Base-by-base conservation (phyloP, 1,140 invertebrate genomes). In the Xylocopa sonorina region DNA sequence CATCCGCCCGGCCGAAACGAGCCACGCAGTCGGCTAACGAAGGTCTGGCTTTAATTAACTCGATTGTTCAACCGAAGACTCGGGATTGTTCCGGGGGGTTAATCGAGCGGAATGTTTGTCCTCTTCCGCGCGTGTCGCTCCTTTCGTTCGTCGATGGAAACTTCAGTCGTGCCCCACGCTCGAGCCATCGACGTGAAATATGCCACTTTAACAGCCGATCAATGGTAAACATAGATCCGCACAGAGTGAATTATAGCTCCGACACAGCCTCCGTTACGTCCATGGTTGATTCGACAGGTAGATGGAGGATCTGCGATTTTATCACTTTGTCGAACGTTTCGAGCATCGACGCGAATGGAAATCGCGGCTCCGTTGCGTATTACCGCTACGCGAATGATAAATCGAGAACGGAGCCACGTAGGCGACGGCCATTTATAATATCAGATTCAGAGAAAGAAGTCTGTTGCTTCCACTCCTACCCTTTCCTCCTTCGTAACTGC, bases 41-140 rank as follows among this genome's bases (percentile, higher is more conserved):
- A 71, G 62, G 32, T 51, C 46, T 53, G 74, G 41, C 66, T 84
- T 83, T 80, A 80, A 84, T 83, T 83, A 84, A 83, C 66, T 63
- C 18, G 21, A 76, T 64, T 80, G 82, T 83, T 71, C 77, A 57
- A 48, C 58, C 50, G 16, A 71, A 9, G 46, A 80, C 6, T 67
- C 21, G 3, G 41, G 83, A 84, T 79, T 80, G 67, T 71, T 79
- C 63, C 21, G 4, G 14, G 34, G 51, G 60, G 68, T 82, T 75
- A 80, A 80, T 80, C 51, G 75, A 84, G 53, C 55, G 16, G 38
- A 66, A 75, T 48, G 58, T 83, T 74, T 69, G 48, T 48, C 58
- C 57, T n/a, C n/a, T 29, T 62, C n/a, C n/a, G 58, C 75, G 38
- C 58, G 38, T 50, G 29, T 21, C 51, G n/a, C 18, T 14, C 18